Evolutionary conservation across 2,888 invertebrate genomes (phyloP).

Genomic region (Mesoligia furuncula): DNA sequence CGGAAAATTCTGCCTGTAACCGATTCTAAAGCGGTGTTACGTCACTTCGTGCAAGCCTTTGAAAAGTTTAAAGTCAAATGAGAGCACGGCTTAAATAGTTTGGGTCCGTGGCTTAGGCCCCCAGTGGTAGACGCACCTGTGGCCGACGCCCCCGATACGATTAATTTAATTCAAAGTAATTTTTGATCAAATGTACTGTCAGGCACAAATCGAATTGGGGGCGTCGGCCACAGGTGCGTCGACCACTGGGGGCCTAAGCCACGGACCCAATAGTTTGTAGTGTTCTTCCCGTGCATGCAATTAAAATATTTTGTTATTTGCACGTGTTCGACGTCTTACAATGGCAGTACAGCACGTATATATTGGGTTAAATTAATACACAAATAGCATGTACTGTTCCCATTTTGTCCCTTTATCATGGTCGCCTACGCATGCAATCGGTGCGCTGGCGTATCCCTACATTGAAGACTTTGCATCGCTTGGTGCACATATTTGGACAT

Average conservation of each 20-base stretch:
- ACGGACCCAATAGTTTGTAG: slow-evolving; percentile 41
- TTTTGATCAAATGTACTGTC: too few species aligned
- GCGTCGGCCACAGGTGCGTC: too few species aligned
- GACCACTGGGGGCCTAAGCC: too few species aligned
- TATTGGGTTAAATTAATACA: slow-evolving; percentile 28
- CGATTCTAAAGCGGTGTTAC: slow-evolving; percentile 70
- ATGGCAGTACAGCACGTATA: not conserved
- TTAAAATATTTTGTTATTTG: slow-evolving; percentile 32
- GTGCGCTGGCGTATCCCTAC: slow-evolving; percentile 68
- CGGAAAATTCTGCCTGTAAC: slow-evolving; percentile 75
- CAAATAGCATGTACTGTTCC: slow-evolving; percentile 44
- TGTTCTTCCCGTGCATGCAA: slow-evolving; percentile 14
- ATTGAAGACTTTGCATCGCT: slow-evolving; percentile 73
- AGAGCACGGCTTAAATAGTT: slow-evolving; percentile 56
- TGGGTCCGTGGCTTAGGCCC: too few species aligned
- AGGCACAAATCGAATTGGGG: too few species aligned
- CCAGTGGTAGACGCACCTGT: too few species aligned
- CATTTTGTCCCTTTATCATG: slow-evolving; percentile 60
- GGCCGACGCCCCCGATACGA: too few species aligned
- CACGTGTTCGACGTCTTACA: not conserved
- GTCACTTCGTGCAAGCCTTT: slow-evolving; percentile 69
- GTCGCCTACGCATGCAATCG: slow-evolving; percentile 63
- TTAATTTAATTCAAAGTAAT: too few species aligned
- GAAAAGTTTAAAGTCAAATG: slow-evolving; percentile 69
- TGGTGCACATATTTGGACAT: slow-evolving; percentile 62